Evolutionary conservation across 2,113 vertebrate genomes (phyloP).

Genomic region (Genyomyrus donnyi): DNA sequence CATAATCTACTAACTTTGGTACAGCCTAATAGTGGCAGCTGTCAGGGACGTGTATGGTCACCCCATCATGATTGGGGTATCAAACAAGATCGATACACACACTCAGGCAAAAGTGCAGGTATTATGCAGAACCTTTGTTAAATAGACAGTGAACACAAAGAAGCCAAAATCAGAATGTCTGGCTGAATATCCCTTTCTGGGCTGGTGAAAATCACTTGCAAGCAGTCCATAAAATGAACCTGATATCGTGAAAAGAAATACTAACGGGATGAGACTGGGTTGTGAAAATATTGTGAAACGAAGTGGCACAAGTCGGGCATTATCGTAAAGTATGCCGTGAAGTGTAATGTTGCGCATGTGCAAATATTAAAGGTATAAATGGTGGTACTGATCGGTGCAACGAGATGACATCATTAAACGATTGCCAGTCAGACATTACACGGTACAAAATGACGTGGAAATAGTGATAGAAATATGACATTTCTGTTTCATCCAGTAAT

Average conservation of each 20-base stretch:
- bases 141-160: not conserved
- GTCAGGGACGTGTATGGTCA: not conserved
- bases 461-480: not conserved
- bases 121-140: not conserved
- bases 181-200: not conserved
- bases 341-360: not conserved
- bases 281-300: not conserved
- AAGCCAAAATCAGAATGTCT: not conserved
- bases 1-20: not conserved
- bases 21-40: not conserved
- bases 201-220: not conserved
- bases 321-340: not conserved
- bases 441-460: not conserved
- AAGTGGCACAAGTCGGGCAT: not conserved
- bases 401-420: not conserved
- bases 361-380: not conserved
- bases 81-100: not conserved
- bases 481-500: not conserved
- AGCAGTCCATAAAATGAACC: not conserved
- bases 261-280: not conserved
- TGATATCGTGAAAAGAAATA: not conserved
- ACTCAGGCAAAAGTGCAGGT: not conserved
- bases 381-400: not conserved
- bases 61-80: not conserved
- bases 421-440: not conserved